phyloP scores from a whole-genome alignment of 2,797 vertebrate genomes.

The Oreochromis mossambicus region DNA sequence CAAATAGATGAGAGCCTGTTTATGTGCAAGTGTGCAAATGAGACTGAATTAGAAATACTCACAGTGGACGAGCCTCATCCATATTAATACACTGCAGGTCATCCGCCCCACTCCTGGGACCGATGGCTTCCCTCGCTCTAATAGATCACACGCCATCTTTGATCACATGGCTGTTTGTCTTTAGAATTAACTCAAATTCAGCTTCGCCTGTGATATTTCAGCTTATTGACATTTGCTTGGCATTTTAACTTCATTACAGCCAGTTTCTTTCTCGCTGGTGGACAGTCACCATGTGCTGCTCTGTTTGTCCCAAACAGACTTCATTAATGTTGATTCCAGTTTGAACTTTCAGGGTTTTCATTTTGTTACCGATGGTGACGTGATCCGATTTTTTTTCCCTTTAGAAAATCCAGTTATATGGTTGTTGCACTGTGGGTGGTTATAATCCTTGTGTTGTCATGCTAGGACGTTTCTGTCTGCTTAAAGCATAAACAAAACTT shows the following conservation, averaged over 20 bases:
- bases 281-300: neutral
- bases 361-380: neutral
- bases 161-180: constrained; percentile 49
- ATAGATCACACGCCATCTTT: constrained; percentile 21
- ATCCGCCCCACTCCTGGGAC: neutral
- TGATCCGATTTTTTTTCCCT: neutral
- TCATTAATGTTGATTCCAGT: neutral
- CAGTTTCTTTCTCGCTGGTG: neutral
- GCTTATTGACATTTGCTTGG: constrained; percentile 42
- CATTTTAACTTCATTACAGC: constrained; percentile 39
- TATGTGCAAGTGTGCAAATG: constrained; percentile 23
- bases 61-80: constrained; percentile 18
- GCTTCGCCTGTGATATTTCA: constrained; percentile 16
- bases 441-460: neutral
- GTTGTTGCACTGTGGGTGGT: neutral
- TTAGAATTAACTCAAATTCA: constrained; percentile 29
- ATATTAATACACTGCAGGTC: constrained; percentile 44
- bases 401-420: neutral
- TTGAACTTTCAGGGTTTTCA: neutral
- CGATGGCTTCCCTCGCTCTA: neutral
- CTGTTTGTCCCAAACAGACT: neutral
- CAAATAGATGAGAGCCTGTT: constrained; percentile 16
- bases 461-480: neutral
- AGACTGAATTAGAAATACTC: constrained; percentile 29
- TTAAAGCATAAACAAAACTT: neutral